Conservation (phyloP, 2,797 vertebrate species). For the Trachops cirrhosus region DNA sequence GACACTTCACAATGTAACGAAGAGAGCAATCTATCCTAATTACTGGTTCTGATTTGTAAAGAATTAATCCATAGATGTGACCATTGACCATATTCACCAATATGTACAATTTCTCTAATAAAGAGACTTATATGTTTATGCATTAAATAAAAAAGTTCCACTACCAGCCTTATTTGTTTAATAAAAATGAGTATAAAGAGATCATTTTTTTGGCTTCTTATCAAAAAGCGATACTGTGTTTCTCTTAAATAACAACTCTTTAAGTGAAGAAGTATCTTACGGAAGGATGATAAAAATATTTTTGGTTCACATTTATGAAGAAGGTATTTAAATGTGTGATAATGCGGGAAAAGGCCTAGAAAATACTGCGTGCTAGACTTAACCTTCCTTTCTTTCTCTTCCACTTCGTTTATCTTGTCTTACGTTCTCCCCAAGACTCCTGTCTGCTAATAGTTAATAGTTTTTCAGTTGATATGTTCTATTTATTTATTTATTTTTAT, state of each 20-base stretch:
- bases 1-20: conserved; percentile 97
- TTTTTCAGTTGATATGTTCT: too few species aligned
- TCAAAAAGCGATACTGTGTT: conserved; percentile 10
- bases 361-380: neutral
- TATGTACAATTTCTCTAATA: conserved; percentile 83
- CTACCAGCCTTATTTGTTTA: conserved; percentile 85
- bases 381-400: neutral
- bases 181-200: conserved; percentile 82
- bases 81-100: conserved; percentile 75
- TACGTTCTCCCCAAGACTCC: neutral
- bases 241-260: neutral
- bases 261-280: neutral
- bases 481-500: too few species aligned
- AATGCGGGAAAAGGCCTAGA: neutral
- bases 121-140: conserved; percentile 83
- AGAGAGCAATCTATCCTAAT: conserved; percentile 69
- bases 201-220: conserved; percentile 71
- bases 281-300: neutral
- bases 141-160: conserved; percentile 86
- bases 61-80: conserved; percentile 80
- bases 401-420: neutral
- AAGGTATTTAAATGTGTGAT: neutral
- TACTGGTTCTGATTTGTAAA: conserved; percentile 78
- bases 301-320: conserved; percentile 2
- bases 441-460: neutral